Conservation (phyloP, 2,113 vertebrate species). For the Sinosuthora webbiana region DNA sequence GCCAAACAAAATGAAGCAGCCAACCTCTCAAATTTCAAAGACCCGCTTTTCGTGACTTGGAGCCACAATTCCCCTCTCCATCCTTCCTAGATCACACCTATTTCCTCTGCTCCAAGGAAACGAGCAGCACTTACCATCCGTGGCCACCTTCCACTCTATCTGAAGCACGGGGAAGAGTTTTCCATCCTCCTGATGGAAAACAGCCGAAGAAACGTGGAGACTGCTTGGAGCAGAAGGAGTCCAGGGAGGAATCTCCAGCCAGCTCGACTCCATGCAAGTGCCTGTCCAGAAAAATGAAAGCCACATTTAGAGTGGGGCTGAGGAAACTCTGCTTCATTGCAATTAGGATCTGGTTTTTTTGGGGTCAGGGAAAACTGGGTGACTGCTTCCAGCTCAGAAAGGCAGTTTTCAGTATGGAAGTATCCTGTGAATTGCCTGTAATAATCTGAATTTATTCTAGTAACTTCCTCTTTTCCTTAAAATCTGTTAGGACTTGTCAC, state of each 20-base stretch:
- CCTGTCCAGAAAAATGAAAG: slow-evolving; percentile 52
- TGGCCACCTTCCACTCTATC: slow-evolving; percentile 72
- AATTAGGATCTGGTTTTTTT: background rate
- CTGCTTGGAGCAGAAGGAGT: slow-evolving; percentile 75
- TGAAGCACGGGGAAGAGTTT: slow-evolving; percentile 58
- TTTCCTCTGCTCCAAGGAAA: background rate
- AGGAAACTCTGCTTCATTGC: background rate
- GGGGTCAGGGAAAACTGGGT: background rate
- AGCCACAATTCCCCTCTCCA: background rate
- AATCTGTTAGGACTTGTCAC: background rate
- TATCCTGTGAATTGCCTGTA: background rate
- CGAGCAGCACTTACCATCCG: slow-evolving; percentile 67
- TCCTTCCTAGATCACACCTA: background rate
- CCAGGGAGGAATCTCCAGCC: slow-evolving; percentile 49
- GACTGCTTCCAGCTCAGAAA: background rate
- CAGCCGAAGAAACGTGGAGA: slow-evolving; percentile 14
- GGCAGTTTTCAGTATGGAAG: background rate
- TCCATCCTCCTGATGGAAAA: slow-evolving; percentile 32
- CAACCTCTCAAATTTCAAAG: background rate
- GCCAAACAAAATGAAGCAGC: background rate
- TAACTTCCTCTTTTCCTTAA: background rate
- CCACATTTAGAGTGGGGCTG: background rate
- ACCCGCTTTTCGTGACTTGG: background rate
- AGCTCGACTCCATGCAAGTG: slow-evolving; percentile 73
- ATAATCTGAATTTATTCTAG: background rate